Evolutionary conservation across 2,888 invertebrate genomes (phyloP), one percentile per base, ranked within the genome.

Genomic region (Deroplatys truncata): DNA sequence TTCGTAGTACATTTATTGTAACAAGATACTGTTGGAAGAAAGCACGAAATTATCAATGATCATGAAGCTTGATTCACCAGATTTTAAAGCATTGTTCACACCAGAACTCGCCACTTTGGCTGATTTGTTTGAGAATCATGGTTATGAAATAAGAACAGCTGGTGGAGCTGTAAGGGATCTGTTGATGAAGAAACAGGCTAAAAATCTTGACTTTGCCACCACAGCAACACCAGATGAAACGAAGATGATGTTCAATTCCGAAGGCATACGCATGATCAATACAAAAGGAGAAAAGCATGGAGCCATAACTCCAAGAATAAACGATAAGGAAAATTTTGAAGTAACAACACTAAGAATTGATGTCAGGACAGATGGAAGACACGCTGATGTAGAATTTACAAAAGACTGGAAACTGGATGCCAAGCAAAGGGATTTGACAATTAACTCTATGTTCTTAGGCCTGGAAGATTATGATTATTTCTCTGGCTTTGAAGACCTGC

Each of bases 401-500:
- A 98, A 96, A 87, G 97, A 98, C 92, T 98, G 98, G 98, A 95
- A 97, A 92, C 93, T 98, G 91, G 99, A 99, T 95, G 98, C 99
- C 0, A 97, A 97, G 92, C 95, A 99, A 91, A 95, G 99, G 92
- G 99, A 99, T 94, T 95, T 99, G 4, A 99, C 99, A 0, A 97
- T 99, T 90, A 99, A 99, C 94, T 98, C 99, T 0, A 98, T 99
- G 98, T 99, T 98, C 94, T 94, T 98, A 92, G 97, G 97, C 91
- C 96, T 99, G 92, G 98, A 99, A 94, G 99, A 99, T 0, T 97
- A 97, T 94, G 99, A 99, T 94, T 99, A 98, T 93, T 99, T 99
- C 93, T 97, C 96, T 94, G 99, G 99, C 0, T 97, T 96, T 93
- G 97, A 98, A 91, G 99, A 99, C 94, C 94, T 99, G 89, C 94